Base-by-base conservation (phyloP, 2,888 invertebrate species). In the Nomada flava region DNA sequence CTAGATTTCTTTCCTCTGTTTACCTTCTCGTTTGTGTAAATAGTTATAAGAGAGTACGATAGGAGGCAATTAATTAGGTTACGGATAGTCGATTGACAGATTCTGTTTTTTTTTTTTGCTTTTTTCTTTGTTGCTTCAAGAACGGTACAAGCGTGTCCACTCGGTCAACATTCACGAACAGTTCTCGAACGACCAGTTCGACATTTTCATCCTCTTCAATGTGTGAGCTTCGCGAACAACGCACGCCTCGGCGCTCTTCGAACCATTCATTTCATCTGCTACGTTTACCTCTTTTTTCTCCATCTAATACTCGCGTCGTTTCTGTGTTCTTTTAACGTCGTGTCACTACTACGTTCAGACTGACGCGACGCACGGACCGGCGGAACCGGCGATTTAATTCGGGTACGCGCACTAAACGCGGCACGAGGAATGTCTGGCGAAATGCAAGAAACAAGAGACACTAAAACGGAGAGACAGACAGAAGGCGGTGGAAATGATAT, bases 21-120 rank as follows among this genome's bases (percentile, higher is more conserved):
- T 36, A 29, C n/a, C 15, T 50, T 74, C 79, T 68, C 55, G 79
- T 76, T 82, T 73, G 76, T 84, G 83, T 88, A 88, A 88, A 82
- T 88, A 88, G 84, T 88, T 88, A 87, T 80, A 86, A 89, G 86
- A 88, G 86, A 89, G 85, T 91, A 91, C 85, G 88, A 87, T 89
- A 90, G 89, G 90, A 89, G 88, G 87, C 89, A 91, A 89, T 88
- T 89, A 89, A 47, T 47, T 47, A 47, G 88, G 83, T 90, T 90
- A 91, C 88, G 89, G 86, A 88, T 85, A 91, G 87, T 89, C 89
- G 90, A 90, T 89, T 87, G 89, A 89, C 88, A 91, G 86, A 88
- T 84, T 82, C 83, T 72, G 18, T n/a, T 64, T 29, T 10, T 26
- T 64, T 11, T 26, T 76, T 75, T 79, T 36, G 5, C 1, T 7